Evolutionary conservation across 2,797 vertebrate species (phyloP), one percentile per base, ranked within the genome.

Genomic region (Pseudochirops cupreus): DNA sequence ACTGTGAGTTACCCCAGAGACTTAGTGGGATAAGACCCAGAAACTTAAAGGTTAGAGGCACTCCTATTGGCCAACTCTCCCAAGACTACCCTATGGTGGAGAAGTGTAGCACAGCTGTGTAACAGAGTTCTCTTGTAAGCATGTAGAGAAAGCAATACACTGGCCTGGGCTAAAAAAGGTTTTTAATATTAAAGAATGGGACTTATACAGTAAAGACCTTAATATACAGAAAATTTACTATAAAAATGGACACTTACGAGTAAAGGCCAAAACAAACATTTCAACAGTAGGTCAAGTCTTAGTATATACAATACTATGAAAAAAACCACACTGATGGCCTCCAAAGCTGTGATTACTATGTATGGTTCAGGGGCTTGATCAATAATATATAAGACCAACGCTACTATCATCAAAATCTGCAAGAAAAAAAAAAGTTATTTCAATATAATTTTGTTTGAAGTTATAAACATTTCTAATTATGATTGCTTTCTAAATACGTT

Each of bases 191-290:
- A 82, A 96, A 82, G n/a, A 94, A 92, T 0, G 52, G 31, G 52
- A 39, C 67, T 96, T 95, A 53, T 94, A 31, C 52, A 53, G 52
- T 52, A 87, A 95, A 94, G 91, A 13, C 62, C 33, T 96, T 50
- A 94, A 50, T 55, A 91, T 14, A 53, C 46, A 96, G 89, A 56
- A 92, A 94, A 53, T 95, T 96, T 92, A 94, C 14, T 24, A 92
- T 93, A 55, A 94, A 97, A 95, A 62, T 55, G 93, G 46, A 89
- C 92, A 98, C 99, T 98, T 98, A 99, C 99, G 95, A 99, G 97
- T 39, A 99, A 96, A 53, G 99, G 99, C 99, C 99, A 99, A 96
- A 99, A 99, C 53, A 99, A 97, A 94, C 98, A 97, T 0, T 97
- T 98, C 82, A 99, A 56, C 95, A 13, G 94, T 92, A 96, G 98